Evolutionary conservation across 2,797 vertebrate genomes (phyloP).

Genomic region (Myotis pilosus): DNA sequence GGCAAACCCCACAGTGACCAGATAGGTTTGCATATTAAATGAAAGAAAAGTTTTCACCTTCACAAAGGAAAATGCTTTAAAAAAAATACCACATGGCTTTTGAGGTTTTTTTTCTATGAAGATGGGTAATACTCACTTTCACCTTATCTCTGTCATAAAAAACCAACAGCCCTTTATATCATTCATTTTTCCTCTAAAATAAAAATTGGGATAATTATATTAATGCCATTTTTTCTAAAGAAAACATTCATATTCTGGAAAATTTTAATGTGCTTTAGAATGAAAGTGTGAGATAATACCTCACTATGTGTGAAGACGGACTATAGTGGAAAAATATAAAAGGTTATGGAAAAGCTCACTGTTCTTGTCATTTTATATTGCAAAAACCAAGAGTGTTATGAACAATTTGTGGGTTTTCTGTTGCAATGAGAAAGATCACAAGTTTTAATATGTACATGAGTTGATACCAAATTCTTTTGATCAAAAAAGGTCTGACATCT

Average conservation of each 20-base stretch:
- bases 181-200: slow-evolving; percentile 2
- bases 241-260: slow-evolving; percentile 6
- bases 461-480: not conserved
- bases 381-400: not conserved
- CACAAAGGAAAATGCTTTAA: not conserved
- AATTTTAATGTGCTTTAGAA: slow-evolving; percentile 4
- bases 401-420: not conserved
- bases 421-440: not conserved
- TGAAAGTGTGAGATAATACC: slow-evolving; percentile 9
- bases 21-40: not conserved
- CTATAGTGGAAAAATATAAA: not conserved
- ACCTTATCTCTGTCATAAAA: not conserved
- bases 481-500: not conserved
- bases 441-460: not conserved
- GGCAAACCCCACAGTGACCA: not conserved
- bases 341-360: not conserved
- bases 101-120: not conserved
- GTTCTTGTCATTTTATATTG: not conserved
- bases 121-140: not conserved
- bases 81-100: not conserved
- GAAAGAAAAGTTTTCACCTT: not conserved
- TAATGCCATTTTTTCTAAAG: slow-evolving; percentile 5
- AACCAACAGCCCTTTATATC: not conserved
- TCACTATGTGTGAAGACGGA: not conserved
- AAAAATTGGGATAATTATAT: slow-evolving; percentile 6